These are phyloP conservation scores for Gobius niger DNA, from an alignment of 2,113 vertebrate species.

Conservation along the genomic window DNA sequence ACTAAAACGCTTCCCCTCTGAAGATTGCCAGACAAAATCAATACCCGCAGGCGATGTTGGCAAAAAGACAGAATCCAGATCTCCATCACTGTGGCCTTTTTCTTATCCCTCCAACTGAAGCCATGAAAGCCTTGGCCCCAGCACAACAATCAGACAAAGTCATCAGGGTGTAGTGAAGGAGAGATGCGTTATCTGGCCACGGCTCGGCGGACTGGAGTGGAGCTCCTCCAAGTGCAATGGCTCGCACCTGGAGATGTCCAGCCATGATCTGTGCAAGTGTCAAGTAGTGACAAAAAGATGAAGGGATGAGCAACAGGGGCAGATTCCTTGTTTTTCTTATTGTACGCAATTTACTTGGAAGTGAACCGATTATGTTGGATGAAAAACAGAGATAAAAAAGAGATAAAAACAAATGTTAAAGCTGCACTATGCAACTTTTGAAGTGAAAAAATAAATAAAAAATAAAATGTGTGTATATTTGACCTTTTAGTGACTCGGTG, in stretches of 20 bases:
- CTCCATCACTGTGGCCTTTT: slow-evolving; percentile 69
- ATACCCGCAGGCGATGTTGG: slow-evolving; percentile 68
- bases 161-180: slow-evolving; percentile 61
- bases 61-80: slow-evolving; percentile 62
- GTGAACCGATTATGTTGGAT: neutral
- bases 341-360: neutral
- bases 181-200: slow-evolving; percentile 50
- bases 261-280: slow-evolving; percentile 16
- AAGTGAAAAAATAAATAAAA: too few species aligned
- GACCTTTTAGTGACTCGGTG: too few species aligned
- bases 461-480: too few species aligned
- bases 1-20: slow-evolving; percentile 71
- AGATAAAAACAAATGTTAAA: too few species aligned
- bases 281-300: slow-evolving; percentile 5
- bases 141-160: slow-evolving; percentile 66
- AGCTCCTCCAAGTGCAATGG: slow-evolving; percentile 40
- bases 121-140: slow-evolving; percentile 61
- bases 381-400: neutral
- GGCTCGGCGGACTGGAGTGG: slow-evolving; percentile 21
- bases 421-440: too few species aligned
- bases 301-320: neutral
- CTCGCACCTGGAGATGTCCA: slow-evolving; percentile 33
- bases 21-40: slow-evolving; percentile 78
- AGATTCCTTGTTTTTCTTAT: neutral
- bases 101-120: slow-evolving; percentile 60